Evolutionary conservation across 2,113 vertebrate species (phyloP).

Genomic region (Eolophus roseicapilla): DNA sequence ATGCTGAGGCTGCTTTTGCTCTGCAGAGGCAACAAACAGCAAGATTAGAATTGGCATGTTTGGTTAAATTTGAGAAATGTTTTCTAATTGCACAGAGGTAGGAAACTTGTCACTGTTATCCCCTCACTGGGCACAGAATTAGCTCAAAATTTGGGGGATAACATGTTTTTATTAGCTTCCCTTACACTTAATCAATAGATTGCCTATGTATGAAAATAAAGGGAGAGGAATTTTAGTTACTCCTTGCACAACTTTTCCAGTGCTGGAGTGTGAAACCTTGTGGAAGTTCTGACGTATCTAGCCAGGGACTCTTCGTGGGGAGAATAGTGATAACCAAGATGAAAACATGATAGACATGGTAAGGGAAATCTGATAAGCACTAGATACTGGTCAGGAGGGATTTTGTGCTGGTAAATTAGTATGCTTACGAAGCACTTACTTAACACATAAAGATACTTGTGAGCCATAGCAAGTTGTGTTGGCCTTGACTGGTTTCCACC

Average conservation of each 20-base stretch:
- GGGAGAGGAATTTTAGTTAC: not conserved
- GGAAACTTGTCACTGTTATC: not conserved
- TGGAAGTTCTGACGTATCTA: not conserved
- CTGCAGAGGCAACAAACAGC: not conserved
- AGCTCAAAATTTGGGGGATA: not conserved
- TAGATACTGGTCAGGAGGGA: not conserved
- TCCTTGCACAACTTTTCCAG: not conserved
- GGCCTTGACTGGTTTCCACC: not conserved
- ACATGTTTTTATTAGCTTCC: not conserved
- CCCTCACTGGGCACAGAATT: not conserved
- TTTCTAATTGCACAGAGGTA: not conserved
- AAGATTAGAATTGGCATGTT: not conserved
- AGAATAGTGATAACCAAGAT: not conserved
- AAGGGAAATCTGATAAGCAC: not conserved
- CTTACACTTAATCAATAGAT: not conserved
- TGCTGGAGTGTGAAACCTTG: not conserved
- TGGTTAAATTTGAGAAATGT: not conserved
- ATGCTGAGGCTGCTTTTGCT: not conserved
- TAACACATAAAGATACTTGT: not conserved
- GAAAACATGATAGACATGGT: not conserved
- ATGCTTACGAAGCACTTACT: not conserved
- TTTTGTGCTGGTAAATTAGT: not conserved
- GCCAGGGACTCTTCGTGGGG: not conserved
- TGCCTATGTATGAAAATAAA: not conserved
- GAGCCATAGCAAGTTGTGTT: not conserved